Evolutionary conservation across 2,797 vertebrate genomes (phyloP).

Genomic region (Phrynocephalus vlangalii): DNA sequence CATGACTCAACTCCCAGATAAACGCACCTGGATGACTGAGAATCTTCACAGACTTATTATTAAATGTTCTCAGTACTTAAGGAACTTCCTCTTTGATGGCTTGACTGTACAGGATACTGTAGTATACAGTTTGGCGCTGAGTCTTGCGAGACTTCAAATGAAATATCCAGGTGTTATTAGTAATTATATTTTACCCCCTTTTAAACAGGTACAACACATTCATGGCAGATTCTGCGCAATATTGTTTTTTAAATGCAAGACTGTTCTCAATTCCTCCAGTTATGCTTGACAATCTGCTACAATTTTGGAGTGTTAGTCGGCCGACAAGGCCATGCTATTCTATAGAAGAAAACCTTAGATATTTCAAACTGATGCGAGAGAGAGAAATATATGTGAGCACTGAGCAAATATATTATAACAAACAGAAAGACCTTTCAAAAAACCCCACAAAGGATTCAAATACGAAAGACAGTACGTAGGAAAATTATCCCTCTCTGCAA

Average conservation of each 20-base stretch:
- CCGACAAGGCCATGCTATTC: background rate
- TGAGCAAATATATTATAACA: too few relatives aligned
- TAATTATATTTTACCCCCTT: too few relatives aligned
- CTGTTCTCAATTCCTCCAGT: background rate
- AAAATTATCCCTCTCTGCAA: background rate
- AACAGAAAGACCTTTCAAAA: background rate
- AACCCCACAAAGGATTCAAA: background rate
- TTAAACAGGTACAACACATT: too few relatives aligned
- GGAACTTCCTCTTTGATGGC: too few relatives aligned
- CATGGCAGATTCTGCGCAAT: background rate
- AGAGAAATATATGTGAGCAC: background rate
- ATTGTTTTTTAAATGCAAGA: background rate
- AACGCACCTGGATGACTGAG: too few relatives aligned
- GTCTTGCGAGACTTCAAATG: background rate
- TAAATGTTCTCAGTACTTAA: too few relatives aligned
- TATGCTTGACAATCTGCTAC: too few relatives aligned
- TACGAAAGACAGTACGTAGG: slow-evolving; percentile 20
- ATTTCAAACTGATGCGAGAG: slow-evolving; percentile 17
- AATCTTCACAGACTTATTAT: too few relatives aligned
- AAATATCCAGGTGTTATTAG: background rate
- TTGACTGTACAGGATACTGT: too few relatives aligned
- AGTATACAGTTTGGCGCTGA: background rate
- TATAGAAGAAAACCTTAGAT: background rate
- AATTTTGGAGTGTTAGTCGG: too few relatives aligned
- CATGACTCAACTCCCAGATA: too few relatives aligned